Conservation (phyloP, 2,888 invertebrate species). For the Calameuta pallipes region DNA sequence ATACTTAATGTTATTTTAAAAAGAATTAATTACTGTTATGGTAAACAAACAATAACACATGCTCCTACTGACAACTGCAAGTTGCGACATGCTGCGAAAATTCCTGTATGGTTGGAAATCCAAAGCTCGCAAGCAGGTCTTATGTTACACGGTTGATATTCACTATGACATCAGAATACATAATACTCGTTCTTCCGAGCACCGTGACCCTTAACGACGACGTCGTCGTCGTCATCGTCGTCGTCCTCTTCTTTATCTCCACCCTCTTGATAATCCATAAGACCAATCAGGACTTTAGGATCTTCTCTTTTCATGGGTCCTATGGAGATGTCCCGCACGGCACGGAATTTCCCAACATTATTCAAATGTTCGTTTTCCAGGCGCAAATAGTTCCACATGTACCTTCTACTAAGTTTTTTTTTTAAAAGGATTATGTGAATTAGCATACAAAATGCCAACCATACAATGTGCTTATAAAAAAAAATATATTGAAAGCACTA, state of each 20-base stretch:
- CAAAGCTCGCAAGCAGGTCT: neutral
- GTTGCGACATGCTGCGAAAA: neutral
- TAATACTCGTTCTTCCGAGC: neutral
- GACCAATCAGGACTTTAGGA: constrained; percentile 5
- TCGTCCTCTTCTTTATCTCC: constrained; percentile 15
- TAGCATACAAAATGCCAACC: neutral
- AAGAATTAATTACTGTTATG: neutral
- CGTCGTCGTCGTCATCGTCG: constrained; percentile 11
- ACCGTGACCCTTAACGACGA: neutral
- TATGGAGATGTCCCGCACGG: constrained; percentile 76
- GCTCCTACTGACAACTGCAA: neutral
- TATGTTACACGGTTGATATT: neutral
- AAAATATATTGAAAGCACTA: neutral
- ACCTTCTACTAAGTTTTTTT: constrained; percentile 65
- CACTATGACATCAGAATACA: neutral
- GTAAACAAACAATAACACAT: neutral
- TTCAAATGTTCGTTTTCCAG: constrained; percentile 80
- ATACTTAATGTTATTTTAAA: neutral
- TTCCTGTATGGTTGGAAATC: neutral
- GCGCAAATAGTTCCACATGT: constrained; percentile 80
- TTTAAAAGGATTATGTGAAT: constrained; percentile 10
- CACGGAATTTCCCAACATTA: constrained; percentile 78
- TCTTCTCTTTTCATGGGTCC: constrained; percentile 63
- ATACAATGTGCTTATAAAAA: neutral
- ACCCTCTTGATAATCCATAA: constrained; percentile 14